Conservation (phyloP, 1,140 invertebrate genomes). For the Hycleus cichorii region DNA sequence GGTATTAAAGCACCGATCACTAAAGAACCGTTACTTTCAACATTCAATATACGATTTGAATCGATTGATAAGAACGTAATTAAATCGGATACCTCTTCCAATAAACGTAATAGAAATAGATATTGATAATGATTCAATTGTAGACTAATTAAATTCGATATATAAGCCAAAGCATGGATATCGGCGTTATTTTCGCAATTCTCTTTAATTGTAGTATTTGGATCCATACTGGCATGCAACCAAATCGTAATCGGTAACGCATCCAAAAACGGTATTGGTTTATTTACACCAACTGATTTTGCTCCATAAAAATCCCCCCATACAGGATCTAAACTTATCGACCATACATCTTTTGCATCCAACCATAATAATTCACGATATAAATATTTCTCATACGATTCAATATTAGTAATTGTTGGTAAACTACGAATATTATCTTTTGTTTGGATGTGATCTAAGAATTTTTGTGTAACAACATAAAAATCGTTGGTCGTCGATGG, state of each 20-base stretch:
- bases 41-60: constrained; percentile 59
- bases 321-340: constrained; percentile 76
- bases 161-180: constrained; percentile 62
- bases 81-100: constrained; percentile 75
- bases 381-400: not conserved
- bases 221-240: constrained; percentile 49
- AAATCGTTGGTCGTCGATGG: constrained; percentile 58
- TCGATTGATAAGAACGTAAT: constrained; percentile 73
- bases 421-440: constrained; percentile 45
- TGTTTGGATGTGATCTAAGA: constrained; percentile 61
- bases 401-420: constrained; percentile 14
- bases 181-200: constrained; percentile 43
- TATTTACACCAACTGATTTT: constrained; percentile 59
- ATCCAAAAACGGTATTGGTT: constrained; percentile 81
- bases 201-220: constrained; percentile 32
- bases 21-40: constrained; percentile 49
- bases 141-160: constrained; percentile 70
- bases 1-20: constrained; percentile 70
- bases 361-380: constrained; percentile 67
- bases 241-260: constrained; percentile 83
- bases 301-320: constrained; percentile 87
- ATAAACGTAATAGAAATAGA: constrained; percentile 75
- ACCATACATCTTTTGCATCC: constrained; percentile 81
- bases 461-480: constrained; percentile 64
- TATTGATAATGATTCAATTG: constrained; percentile 92